Evolutionary conservation across 2,113 vertebrate species (phyloP).

Genomic region (Trogon melanurus): DNA sequence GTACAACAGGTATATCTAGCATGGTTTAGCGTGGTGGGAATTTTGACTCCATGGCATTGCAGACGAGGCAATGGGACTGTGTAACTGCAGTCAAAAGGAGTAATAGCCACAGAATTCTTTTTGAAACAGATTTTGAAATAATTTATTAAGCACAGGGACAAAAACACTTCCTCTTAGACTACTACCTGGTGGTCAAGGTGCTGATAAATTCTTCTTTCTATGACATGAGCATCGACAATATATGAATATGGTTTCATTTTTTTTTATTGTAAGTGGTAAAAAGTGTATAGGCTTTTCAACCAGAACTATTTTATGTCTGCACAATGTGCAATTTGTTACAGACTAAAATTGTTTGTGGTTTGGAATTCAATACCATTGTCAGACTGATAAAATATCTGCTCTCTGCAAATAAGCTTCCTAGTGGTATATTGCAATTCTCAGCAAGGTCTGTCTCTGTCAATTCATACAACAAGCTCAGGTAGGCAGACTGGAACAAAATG

Average conservation of each 20-base stretch:
- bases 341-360: not conserved
- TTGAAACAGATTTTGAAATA: not conserved
- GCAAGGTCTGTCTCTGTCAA: not conserved
- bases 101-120: not conserved
- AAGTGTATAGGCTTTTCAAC: not conserved
- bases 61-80: not conserved
- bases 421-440: not conserved
- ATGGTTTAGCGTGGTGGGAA: not conserved
- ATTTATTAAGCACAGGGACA: not conserved
- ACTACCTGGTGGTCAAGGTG: not conserved
- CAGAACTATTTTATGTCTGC: not conserved
- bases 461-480: not conserved
- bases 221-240: not conserved
- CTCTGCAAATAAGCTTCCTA: not conserved
- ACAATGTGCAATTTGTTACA: not conserved
- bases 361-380: not conserved
- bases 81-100: not conserved
- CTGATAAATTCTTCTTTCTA: not conserved
- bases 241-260: not conserved
- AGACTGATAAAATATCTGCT: not conserved
- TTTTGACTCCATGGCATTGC: not conserved
- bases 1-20: not conserved
- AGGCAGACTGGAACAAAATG: constrained; percentile 9
- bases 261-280: not conserved
- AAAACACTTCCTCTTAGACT: not conserved